Conservation (phyloP, 2,797 vertebrate species). For the Erithacus rubecula region DNA sequence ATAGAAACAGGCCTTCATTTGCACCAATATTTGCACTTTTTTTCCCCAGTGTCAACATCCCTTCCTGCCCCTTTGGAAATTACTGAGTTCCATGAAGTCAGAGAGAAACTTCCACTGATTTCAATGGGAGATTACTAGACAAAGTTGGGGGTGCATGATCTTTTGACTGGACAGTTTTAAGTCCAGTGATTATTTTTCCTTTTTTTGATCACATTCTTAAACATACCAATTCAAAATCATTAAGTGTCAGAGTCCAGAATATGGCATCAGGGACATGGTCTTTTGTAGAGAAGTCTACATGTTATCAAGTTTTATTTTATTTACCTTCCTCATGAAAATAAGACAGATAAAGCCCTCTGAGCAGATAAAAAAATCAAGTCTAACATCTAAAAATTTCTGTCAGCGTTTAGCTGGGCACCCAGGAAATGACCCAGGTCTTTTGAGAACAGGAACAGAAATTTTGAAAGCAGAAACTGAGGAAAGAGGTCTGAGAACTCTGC, state of each 20-base stretch:
- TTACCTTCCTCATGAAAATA: not conserved
- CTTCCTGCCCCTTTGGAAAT: not conserved
- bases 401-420: not conserved
- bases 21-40: not conserved
- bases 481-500: not conserved
- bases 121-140: not conserved
- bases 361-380: not conserved
- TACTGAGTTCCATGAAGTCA: not conserved
- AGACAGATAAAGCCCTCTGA: not conserved
- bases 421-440: not conserved
- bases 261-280: not conserved
- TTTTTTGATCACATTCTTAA: not conserved
- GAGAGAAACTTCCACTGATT: not conserved
- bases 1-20: not conserved
- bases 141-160: not conserved
- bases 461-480: not conserved
- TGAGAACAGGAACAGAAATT: not conserved
- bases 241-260: accelerated
- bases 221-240: not conserved
- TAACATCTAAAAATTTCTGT: not conserved
- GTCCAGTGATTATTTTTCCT: not conserved
- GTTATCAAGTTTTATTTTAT: not conserved
- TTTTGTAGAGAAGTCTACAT: not conserved
- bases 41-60: not conserved
- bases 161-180: not conserved